A percentile compares a stretch with the other conserved stretches of the same genome.
phyloP scores from a whole-genome alignment of 2,888 invertebrate genomes.

The Drosophila vallismaia region DNA sequence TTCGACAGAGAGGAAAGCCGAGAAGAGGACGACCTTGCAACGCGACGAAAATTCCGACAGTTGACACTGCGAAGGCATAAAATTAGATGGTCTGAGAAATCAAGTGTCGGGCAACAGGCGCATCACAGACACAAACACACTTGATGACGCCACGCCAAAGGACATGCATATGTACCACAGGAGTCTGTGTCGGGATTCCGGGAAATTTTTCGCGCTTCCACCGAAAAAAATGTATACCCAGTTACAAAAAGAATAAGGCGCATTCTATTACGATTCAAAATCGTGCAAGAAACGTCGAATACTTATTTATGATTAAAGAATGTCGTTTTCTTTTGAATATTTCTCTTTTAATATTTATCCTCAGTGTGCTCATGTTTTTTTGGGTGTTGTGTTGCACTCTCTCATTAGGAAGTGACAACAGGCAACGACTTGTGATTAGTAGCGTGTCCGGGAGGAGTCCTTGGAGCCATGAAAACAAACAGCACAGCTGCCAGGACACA shows the following conservation, averaged over 20 bases:
- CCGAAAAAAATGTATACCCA: not conserved
- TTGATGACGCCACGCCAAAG: constrained; percentile 63
- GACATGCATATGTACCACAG: constrained; percentile 47
- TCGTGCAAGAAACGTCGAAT: not conserved
- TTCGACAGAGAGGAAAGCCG: constrained; percentile 49
- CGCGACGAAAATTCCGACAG: constrained; percentile 68
- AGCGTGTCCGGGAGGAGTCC: constrained; percentile 64
- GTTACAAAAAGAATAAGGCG: no score
- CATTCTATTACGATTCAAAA: no score
- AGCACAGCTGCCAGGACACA: constrained; percentile 49
- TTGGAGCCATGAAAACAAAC: constrained; percentile 50
- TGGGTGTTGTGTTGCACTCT: constrained; percentile 65
- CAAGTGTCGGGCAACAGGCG: constrained; percentile 63
- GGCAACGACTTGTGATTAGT: constrained; percentile 66
- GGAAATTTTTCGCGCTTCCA: constrained; percentile 16
- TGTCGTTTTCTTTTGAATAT: fast-evolving
- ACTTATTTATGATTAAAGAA: not conserved
- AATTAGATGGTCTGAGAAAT: constrained; percentile 68
- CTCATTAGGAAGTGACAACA: constrained; percentile 75
- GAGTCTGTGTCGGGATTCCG: constrained; percentile 16
- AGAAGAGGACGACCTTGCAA: constrained; percentile 51
- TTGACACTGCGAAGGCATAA: constrained; percentile 73
- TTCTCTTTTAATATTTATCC: not conserved
- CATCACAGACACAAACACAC: constrained; percentile 39
- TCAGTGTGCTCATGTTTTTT: constrained; percentile 35